Percentiles rank a stretch among this genome's conserved stretches.
phyloP scores from a whole-genome alignment of 1,140 invertebrate genomes.

The Galendromus occidentalis region DNA sequence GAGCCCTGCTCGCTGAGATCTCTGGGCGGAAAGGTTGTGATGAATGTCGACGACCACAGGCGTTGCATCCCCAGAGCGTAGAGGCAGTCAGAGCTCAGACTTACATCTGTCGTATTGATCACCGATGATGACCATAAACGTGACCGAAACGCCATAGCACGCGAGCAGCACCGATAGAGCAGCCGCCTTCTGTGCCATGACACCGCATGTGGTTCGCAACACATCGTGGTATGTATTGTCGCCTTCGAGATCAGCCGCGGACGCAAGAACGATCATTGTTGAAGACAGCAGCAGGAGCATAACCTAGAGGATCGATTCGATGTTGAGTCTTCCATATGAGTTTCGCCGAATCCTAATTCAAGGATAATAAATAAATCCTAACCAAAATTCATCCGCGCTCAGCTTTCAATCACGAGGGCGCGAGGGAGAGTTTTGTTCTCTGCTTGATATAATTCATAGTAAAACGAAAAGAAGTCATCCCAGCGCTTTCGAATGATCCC shows the following conservation, averaged over 20 bases:
- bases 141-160: conserved; percentile 45
- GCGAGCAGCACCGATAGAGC: conserved; percentile 38
- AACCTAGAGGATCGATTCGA: conserved; percentile 23
- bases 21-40: neutral
- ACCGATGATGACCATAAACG: conserved; percentile 45
- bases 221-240: conserved; percentile 28
- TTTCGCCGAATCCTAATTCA: too few relatives aligned
- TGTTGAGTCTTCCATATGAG: neutral
- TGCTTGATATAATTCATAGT: too few relatives aligned
- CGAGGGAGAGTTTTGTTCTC: too few relatives aligned
- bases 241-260: conserved; percentile 37
- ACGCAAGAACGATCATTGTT: conserved; percentile 39
- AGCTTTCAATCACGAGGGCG: too few relatives aligned
- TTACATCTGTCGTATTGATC: conserved; percentile 43
- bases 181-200: conserved; percentile 31
- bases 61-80: neutral
- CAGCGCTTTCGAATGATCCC: too few relatives aligned
- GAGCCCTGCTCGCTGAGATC: neutral
- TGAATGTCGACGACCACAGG: too few relatives aligned
- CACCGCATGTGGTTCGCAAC: conserved; percentile 35
- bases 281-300: conserved; percentile 37
- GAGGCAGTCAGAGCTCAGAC: conserved; percentile 10
- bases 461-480: too few relatives aligned
- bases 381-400: too few relatives aligned
- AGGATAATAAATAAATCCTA: too few relatives aligned